Evolutionary conservation across 1,140 invertebrate genomes (phyloP), one percentile per base, ranked within the genome.

Genomic region (Amphibalanus amphitrite): DNA sequence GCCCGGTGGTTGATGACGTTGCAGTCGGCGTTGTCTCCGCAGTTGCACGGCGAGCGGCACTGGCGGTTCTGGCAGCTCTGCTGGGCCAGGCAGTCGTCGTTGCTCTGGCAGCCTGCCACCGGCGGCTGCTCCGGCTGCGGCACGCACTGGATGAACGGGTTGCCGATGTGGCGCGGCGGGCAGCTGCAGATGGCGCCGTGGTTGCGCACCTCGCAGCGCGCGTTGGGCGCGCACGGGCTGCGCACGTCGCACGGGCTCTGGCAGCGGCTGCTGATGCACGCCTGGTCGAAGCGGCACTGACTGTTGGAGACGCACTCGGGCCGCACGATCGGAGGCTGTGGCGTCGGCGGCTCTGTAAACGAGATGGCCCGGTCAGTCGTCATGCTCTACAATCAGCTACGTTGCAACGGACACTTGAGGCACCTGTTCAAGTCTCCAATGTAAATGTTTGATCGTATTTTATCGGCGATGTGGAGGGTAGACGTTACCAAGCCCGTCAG

Each of bases 31-130:
- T n/a, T n/a, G n/a, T n/a, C n/a, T n/a, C n/a, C n/a, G n/a, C n/a
- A n/a, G n/a, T n/a, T n/a, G n/a, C n/a, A n/a, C n/a, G n/a, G n/a
- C n/a, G n/a, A n/a, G n/a, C n/a, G n/a, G n/a, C n/a, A n/a, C n/a
- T n/a, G n/a, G n/a, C n/a, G n/a, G n/a, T n/a, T n/a, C 38, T 93
- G 85, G 76, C 92, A 95, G 0, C 91, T 88, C 78, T 93, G 87
- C 69, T 86, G 83, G 40, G 84, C 84, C 0, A 83, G 81, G 79
- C 92, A 95, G 73, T 95, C 91, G 71, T 85, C 82, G 78, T 95
- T 90, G 8, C 83, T 81, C 10, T 84, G 85, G 77, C 92, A 95
- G 33, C 90, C 90, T 72, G 84, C 85, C 74, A 84, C 84, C 75
- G 83, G 82, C 74, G 86, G 83, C 69, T 82, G 88, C 86, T 81